A percentile compares a stretch with the other conserved stretches of the same genome.
Conservation (phyloP, 2,888 invertebrate genomes). For the Diaphora mendica region DNA sequence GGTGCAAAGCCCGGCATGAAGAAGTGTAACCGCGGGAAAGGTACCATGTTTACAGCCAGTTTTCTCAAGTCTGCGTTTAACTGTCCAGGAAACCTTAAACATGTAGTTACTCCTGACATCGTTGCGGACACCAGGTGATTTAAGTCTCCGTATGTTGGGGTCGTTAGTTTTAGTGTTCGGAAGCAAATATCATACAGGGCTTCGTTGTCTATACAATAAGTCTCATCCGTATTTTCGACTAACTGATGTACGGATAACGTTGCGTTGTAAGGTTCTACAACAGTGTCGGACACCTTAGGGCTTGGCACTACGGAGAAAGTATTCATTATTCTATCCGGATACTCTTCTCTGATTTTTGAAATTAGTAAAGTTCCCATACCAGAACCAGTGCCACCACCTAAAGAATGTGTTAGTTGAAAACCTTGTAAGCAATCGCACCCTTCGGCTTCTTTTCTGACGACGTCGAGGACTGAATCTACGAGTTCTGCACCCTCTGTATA, state of each 20-base stretch:
- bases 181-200: slow-evolving; percentile 93
- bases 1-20: slow-evolving; percentile 88
- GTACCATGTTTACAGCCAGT: slow-evolving; percentile 84
- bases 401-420: slow-evolving; percentile 89
- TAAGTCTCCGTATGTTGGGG: slow-evolving; percentile 92
- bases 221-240: slow-evolving; percentile 88
- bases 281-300: slow-evolving; percentile 91
- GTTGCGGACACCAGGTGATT: slow-evolving; percentile 83
- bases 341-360: slow-evolving; percentile 89
- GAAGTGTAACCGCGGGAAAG: slow-evolving; percentile 90
- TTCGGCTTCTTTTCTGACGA: slow-evolving; percentile 87
- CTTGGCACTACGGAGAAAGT: slow-evolving; percentile 90
- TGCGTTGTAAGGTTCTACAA: slow-evolving; percentile 89
- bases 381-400: slow-evolving; percentile 91
- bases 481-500: slow-evolving; percentile 89
- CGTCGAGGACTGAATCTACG: slow-evolving; percentile 87
- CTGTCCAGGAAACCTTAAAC: slow-evolving; percentile 77
- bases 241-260: slow-evolving; percentile 88
- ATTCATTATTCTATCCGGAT: slow-evolving; percentile 90
- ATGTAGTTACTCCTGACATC: slow-evolving; percentile 80
- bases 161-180: slow-evolving; percentile 89
- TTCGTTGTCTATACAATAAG: slow-evolving; percentile 92
- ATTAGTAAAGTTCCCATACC: slow-evolving; percentile 90
- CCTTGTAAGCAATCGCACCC: slow-evolving; percentile 89
- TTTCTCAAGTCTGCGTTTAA: slow-evolving; percentile 90